Percentiles rank a stretch among this genome's conserved stretches.
Evolutionary conservation across 1,140 invertebrate genomes (phyloP).

Genomic region (Panulirus ornatus): DNA sequence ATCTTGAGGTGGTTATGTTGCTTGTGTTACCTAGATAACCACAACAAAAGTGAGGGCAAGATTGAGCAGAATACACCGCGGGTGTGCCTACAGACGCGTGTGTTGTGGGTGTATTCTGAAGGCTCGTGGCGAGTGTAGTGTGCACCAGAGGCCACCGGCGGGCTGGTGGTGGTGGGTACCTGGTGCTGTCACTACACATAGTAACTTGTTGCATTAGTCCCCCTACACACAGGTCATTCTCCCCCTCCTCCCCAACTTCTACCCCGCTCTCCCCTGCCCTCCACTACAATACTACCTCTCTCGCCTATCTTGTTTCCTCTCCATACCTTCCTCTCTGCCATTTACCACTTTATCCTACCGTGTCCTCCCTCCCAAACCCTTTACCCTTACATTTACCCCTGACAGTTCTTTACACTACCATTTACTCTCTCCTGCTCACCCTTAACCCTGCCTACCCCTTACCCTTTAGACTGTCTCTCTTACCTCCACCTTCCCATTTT

Average conservation of each 20-base stretch:
- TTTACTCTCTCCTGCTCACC: too few species aligned
- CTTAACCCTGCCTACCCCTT: neutral
- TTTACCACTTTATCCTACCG: neutral
- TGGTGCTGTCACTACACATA: too few species aligned
- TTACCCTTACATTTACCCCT: neutral
- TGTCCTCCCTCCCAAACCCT: slow-evolving; percentile 1
- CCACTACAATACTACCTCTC: neutral
- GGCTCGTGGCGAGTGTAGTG: too few species aligned
- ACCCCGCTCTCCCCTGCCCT: neutral
- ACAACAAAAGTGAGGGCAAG: too few species aligned
- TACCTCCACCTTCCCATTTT: neutral
- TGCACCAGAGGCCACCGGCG: too few species aligned
- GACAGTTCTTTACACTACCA: neutral
- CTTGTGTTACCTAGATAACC: too few species aligned
- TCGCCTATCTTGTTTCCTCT: neutral
- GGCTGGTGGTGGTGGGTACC: too few species aligned
- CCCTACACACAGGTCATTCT: neutral
- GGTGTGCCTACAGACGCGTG: too few species aligned
- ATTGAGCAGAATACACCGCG: too few species aligned
- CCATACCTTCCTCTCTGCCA: neutral
- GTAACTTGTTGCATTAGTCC: too few species aligned
- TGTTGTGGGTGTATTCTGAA: too few species aligned
- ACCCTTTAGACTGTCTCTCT: neutral
- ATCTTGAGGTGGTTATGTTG: too few species aligned
- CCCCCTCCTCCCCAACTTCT: neutral